phyloP scores from a whole-genome alignment of 2,888 invertebrate species.

The Carabus problematicus region DNA sequence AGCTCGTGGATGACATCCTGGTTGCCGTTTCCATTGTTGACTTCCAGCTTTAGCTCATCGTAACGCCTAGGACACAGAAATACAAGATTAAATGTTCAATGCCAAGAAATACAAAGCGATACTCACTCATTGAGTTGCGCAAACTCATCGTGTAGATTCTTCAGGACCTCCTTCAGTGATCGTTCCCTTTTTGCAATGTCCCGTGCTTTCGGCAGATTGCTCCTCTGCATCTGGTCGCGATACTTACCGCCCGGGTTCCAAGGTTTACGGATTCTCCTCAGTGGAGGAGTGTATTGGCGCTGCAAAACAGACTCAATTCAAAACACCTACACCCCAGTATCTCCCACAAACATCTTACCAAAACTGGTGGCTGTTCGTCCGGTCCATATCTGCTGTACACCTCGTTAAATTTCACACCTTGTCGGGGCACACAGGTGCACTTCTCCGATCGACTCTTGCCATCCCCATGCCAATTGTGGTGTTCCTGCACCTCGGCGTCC shows the following conservation, averaged over 20 bases:
- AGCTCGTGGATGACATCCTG: constrained; percentile 51
- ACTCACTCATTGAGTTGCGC: constrained; percentile 54
- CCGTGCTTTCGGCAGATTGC: not conserved
- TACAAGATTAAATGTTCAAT: not conserved
- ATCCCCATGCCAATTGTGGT: constrained; percentile 49
- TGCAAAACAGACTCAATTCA: not conserved
- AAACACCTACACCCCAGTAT: not conserved
- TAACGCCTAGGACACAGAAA: constrained; percentile 50
- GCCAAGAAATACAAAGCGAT: not conserved
- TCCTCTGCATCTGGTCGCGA: not conserved
- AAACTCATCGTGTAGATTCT: constrained; percentile 58
- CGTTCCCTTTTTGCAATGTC: constrained; percentile 36
- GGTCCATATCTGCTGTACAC: constrained; percentile 51
- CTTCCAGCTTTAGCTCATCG: constrained; percentile 51
- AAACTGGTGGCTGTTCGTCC: not conserved
- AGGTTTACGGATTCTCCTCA: constrained; percentile 17
- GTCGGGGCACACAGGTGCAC: constrained; percentile 54
- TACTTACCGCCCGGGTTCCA: constrained; percentile 21
- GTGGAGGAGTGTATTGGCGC: not conserved
- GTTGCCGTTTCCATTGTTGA: constrained; percentile 43
- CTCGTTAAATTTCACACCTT: constrained; percentile 53
- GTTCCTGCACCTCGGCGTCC: constrained; percentile 16
- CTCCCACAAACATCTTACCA: not conserved
- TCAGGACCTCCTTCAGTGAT: constrained; percentile 55
- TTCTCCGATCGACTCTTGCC: constrained; percentile 47